Conservation (phyloP, 1,140 invertebrate species). For the Spodoptera litura region DNA sequence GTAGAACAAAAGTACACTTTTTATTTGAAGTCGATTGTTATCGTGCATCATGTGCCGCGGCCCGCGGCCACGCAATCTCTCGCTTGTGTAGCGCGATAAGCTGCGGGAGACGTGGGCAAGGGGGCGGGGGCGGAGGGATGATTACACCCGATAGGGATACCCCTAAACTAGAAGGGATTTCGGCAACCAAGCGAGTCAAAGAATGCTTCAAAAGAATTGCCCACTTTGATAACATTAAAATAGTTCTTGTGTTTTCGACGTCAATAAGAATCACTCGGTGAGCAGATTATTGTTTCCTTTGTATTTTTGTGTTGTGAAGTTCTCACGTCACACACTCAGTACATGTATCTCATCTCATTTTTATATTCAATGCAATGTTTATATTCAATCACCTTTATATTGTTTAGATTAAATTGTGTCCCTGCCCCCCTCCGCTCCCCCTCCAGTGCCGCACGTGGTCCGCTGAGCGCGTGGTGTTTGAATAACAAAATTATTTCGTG, state of each 20-base stretch:
- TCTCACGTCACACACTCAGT: no score
- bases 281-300: background rate
- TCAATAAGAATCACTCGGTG: background rate
- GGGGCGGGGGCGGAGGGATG: constrained; percentile 10
- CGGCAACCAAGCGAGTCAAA: background rate
- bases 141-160: constrained; percentile 49
- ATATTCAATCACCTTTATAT: constrained; percentile 22
- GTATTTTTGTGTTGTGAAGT: no score
- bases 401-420: constrained; percentile 24
- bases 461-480: background rate
- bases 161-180: constrained; percentile 37
- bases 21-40: constrained; percentile 54
- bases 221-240: constrained; percentile 49
- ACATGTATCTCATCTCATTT: background rate
- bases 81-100: constrained; percentile 46
- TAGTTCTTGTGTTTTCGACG: constrained; percentile 35
- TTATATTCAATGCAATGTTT: constrained; percentile 6
- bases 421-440: background rate
- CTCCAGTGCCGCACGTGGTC: background rate
- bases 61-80: constrained; percentile 22
- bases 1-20: constrained; percentile 40
- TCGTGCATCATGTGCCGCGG: constrained; percentile 20
- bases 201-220: constrained; percentile 45
- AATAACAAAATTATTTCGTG: constrained; percentile 47
- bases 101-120: background rate